Evolutionary conservation across 2,113 vertebrate genomes (phyloP), one percentile per base, ranked within the genome.

Genomic region (Cochlearius cochlearius): DNA sequence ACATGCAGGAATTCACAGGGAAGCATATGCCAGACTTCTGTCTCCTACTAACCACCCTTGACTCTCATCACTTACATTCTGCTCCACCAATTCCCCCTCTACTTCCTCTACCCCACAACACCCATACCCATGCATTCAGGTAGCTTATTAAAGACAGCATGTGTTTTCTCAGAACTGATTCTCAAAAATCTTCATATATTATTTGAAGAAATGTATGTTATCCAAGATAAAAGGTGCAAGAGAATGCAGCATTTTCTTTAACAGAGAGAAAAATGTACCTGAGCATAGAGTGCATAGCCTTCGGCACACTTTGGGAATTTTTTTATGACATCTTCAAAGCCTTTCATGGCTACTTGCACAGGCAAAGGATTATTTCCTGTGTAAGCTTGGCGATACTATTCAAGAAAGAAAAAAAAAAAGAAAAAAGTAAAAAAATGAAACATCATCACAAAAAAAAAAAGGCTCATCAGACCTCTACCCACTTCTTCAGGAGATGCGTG

Each of bases 241-340:
- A 90, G 32, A 95, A 90, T 5, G 11, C 27, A 94, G 30, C 20
- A 30, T 90, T 90, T 90, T 55, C 41, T 68, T 92, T 75, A 41
- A 23, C 13, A 67, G 19, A 72, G 13, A 95, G 52, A 59, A 47
- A 88, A 75, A 78, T 15, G n/a, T 98, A 99, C 99, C 99, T 99
- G 99, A 94, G 99, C 99, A 86, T 99, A 99, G 7, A 99, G 98
- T 43, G 99, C 99, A 82, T 99, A 99, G 90, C 99, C 99, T 96
- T 99, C 99, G 4, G 99, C 99, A 98, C 99, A 99, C 92, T 95
- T 99, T 58, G 99, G 98, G 96, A 99, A 99, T 96, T 98, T 98
- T 96, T 98, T 98, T 95, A 99, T 99, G 58, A 99, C 99, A 8
- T 99, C 99, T 97, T 99, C 99, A 96, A 99, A 99, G 90, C 99